phyloP scores from a whole-genome alignment of 2,113 vertebrate genomes.

The Osmerus eperlanus region DNA sequence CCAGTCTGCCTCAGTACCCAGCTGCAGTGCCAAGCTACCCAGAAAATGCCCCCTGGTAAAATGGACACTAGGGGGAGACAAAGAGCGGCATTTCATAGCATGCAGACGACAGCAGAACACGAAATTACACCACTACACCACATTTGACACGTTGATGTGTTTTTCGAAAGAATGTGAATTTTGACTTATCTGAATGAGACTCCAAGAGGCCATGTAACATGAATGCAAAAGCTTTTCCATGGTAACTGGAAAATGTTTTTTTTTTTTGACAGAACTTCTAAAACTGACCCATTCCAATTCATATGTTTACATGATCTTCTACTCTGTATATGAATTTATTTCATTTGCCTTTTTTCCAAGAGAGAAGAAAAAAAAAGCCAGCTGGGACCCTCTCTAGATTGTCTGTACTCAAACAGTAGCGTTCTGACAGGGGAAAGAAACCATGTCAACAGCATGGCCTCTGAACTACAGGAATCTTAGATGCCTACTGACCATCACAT shows the following conservation, averaged over 20 bases:
- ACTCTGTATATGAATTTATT: conserved; percentile 15
- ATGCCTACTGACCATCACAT: too few relatives aligned
- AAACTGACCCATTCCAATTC: conserved; percentile 39
- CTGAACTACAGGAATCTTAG: too few relatives aligned
- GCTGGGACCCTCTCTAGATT: too few relatives aligned
- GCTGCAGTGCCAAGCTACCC: conserved; percentile 87
- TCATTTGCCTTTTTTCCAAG: neutral
- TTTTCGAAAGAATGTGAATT: conserved; percentile 27
- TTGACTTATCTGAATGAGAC: neutral
- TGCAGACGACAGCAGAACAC: neutral
- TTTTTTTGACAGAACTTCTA: too few relatives aligned
- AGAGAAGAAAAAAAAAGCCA: neutral
- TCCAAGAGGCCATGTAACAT: neutral
- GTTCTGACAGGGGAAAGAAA: too few relatives aligned
- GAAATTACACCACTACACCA: conserved; percentile 18
- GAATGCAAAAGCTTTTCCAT: conserved; percentile 17
- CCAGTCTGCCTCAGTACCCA: conserved; percentile 89
- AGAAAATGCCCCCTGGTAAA: conserved; percentile 71
- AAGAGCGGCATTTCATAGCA: conserved; percentile 8
- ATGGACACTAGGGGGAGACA: conserved; percentile 51
- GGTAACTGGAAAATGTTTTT: neutral
- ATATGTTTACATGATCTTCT: conserved; percentile 46
- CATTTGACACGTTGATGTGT: neutral
- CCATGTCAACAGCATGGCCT: too few relatives aligned
- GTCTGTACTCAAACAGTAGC: too few relatives aligned